Conservation (phyloP, 2,113 vertebrate genomes). For the Sceloporus tristichus region DNA sequence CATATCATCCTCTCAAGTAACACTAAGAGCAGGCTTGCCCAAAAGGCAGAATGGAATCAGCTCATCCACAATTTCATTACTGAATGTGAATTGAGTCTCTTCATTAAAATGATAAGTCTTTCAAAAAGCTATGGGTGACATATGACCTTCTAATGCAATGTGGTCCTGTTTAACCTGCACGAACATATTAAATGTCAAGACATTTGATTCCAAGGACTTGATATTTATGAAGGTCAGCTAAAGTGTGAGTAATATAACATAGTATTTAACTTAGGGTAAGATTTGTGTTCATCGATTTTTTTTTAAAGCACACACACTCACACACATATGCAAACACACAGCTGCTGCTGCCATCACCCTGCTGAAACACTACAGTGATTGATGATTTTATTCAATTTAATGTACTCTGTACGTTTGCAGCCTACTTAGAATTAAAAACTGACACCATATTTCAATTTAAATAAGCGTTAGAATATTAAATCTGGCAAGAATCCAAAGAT, state of each 20-base stretch:
- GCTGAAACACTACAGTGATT: constrained; percentile 56
- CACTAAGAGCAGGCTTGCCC: not conserved
- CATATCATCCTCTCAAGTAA: constrained; percentile 15
- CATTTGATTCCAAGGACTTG: constrained; percentile 71
- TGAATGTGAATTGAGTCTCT: constrained; percentile 59
- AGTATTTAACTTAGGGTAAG: constrained; percentile 68
- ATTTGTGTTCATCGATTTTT: constrained; percentile 63
- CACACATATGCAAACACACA: constrained; percentile 27
- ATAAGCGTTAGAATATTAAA: constrained; percentile 61
- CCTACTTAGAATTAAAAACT: constrained; percentile 61
- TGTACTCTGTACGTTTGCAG: constrained; percentile 40
- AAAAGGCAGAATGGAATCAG: constrained; percentile 37
- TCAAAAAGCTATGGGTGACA: constrained; percentile 70
- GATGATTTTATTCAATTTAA: constrained; percentile 68
- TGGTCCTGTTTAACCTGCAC: constrained; percentile 66
- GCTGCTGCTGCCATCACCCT: constrained; percentile 63
- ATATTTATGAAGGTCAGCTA: constrained; percentile 81
- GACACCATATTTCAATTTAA: constrained; percentile 67
- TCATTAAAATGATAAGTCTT: constrained; percentile 78
- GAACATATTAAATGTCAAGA: constrained; percentile 78
- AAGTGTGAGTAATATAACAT: constrained; percentile 68
- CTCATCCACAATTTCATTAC: constrained; percentile 63
- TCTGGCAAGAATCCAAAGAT: constrained; percentile 55
- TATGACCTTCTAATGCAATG: constrained; percentile 76
- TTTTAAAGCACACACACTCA: constrained; percentile 50